A percentile compares a stretch with the other conserved stretches of the same genome.
These are phyloP conservation scores for Mayetiola destructor DNA, from an alignment of 2,888 invertebrate genomes.

Conservation along the genomic window DNA sequence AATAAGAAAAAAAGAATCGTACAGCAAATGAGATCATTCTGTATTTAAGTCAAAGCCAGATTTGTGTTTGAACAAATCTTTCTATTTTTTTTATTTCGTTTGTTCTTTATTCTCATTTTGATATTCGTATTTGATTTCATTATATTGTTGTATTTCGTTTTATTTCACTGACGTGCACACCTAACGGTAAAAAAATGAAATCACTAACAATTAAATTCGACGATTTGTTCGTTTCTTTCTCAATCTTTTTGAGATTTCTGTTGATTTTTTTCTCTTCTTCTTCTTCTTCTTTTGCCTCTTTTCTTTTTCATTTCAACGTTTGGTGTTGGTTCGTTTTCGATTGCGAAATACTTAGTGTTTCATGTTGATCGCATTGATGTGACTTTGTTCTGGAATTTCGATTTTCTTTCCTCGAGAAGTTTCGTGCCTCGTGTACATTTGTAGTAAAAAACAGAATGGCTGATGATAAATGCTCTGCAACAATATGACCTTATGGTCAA, in stretches of 20 bases:
- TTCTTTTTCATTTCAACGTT: too few relatives aligned
- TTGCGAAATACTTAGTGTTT: too few relatives aligned
- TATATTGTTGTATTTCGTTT: too few relatives aligned
- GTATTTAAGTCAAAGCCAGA: conserved; percentile 4
- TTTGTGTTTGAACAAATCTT: neutral
- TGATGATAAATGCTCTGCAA: too few relatives aligned
- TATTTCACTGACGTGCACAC: conserved; percentile 10
- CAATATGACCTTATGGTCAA: too few relatives aligned
- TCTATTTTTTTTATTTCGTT: neutral
- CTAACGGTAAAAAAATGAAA: conserved; percentile 12
- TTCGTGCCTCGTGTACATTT: too few relatives aligned
- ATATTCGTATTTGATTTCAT: neutral
- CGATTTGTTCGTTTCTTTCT: too few relatives aligned
- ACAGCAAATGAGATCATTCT: conserved; percentile 12
- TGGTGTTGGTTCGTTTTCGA: too few relatives aligned
- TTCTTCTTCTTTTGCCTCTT: neutral
- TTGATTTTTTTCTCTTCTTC: neutral
- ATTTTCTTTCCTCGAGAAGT: too few relatives aligned
- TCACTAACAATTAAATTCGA: conserved; percentile 11
- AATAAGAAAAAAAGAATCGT: neutral
- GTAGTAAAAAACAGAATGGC: too few relatives aligned
- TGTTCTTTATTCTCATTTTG: neutral
- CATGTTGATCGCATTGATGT: too few relatives aligned
- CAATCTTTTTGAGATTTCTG: neutral
- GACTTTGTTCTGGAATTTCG: too few relatives aligned